Percentiles rank a stretch among this genome's conserved stretches.
These are phyloP conservation scores for Apodemus speciosus DNA, from an alignment of 2,113 vertebrate genomes.

Conservation along the genomic window DNA sequence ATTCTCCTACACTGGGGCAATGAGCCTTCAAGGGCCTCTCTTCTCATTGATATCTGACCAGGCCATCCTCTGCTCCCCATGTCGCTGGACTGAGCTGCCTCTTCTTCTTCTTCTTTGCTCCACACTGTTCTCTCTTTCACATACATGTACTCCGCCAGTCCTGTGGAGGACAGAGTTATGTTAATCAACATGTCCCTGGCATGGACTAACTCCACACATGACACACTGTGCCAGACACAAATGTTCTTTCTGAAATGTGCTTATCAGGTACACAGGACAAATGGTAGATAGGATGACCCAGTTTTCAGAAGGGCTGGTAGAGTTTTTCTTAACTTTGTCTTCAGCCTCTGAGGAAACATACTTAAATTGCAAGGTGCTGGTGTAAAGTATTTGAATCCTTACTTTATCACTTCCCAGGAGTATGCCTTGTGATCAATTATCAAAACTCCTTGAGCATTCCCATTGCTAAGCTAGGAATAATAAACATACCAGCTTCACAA, in stretches of 20 bases:
- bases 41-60: no score
- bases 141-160: background rate
- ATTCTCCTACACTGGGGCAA: no score
- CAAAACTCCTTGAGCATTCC: background rate
- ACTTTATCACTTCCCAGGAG: background rate
- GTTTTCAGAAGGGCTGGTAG: background rate
- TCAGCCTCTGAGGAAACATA: background rate
- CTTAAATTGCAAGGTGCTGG: background rate
- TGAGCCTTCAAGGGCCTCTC: no score
- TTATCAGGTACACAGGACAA: background rate
- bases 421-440: background rate
- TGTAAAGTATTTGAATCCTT: conserved; percentile 3
- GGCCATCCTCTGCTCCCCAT: no score
- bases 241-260: background rate
- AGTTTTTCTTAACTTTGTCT: conserved; percentile 6
- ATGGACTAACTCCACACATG: background rate
- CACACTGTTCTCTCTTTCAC: background rate
- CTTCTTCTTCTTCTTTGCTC: background rate
- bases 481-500: background rate
- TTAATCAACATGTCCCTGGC: background rate
- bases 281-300: background rate
- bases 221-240: background rate
- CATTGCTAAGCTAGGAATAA: background rate
- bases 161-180: background rate
- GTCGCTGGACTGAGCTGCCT: background rate